Evolutionary conservation across 2,797 vertebrate genomes (phyloP).

Genomic region (Spheniscus humboldti): DNA sequence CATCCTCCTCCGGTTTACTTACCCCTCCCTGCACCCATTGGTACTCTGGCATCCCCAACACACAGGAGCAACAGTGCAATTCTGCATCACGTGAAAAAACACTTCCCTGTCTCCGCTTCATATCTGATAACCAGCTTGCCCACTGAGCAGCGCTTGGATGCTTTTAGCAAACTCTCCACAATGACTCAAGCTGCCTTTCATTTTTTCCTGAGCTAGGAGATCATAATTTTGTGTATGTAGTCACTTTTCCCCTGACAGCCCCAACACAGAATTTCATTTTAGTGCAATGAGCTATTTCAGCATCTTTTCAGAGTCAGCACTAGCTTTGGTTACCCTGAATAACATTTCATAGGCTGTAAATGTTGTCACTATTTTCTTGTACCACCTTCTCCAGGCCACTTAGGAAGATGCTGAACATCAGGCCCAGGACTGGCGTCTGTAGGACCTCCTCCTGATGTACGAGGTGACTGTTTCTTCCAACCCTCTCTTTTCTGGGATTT

Average conservation of each 20-base stretch:
- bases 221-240: neutral
- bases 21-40: fast-evolving
- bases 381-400: neutral
- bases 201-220: neutral
- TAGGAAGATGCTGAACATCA: neutral
- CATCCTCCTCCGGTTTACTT: neutral
- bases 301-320: neutral
- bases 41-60: neutral
- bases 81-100: neutral
- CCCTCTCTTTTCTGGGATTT: neutral
- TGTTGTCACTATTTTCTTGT: neutral
- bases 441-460: neutral
- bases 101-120: neutral
- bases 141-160: neutral
- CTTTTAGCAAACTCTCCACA: neutral
- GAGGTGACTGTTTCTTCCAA: neutral
- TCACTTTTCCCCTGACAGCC: neutral
- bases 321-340: neutral
- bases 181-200: neutral
- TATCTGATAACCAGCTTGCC: neutral
- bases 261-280: neutral
- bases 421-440: neutral
- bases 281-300: neutral
- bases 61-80: neutral
- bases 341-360: neutral